Conservation (phyloP, 2,113 vertebrate genomes). For the Mus musculus region GRCm39 chrX:83097501-83098000, state of each 20-base stretch:
- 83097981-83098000: not conserved
- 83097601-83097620: not conserved
- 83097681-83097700: conserved; percentile 30
- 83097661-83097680: not conserved
- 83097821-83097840: not conserved
- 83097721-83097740: not conserved
- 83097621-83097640: not conserved
- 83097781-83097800: not conserved
- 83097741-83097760: not conserved
- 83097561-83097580: conserved; percentile 21
- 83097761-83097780: not conserved
- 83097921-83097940: not conserved
- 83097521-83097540: conserved; percentile 55
- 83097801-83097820: conserved; percentile 20
- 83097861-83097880: conserved; percentile 1
- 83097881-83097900: not conserved
- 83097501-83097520: conserved; percentile 53
- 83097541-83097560: conserved; percentile 32
- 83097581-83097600: not conserved
- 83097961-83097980: not conserved
- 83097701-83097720: not conserved
- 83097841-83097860: not conserved
- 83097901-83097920: not conserved
- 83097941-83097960: not conserved
- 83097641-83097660: conserved; percentile 6